These are phyloP conservation scores for Cherax quadricarinatus DNA, from an alignment of 1,140 invertebrate genomes.

Conservation along the genomic window DNA sequence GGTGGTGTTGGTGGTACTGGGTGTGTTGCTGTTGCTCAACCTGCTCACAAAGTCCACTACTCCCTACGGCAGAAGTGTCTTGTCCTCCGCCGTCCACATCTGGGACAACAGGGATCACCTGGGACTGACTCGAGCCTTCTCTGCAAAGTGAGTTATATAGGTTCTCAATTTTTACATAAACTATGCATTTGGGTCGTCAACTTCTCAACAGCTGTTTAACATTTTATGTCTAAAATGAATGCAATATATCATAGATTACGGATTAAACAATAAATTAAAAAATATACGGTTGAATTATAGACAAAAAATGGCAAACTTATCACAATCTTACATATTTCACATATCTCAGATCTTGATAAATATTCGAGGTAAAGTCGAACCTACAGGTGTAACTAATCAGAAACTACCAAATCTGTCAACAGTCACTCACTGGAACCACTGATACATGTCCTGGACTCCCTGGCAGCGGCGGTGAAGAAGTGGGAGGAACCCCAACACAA, in stretches of 20 bases:
- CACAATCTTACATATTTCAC: too few species aligned
- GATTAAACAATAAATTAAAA: neutral
- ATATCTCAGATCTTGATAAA: neutral
- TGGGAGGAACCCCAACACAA: slow-evolving; percentile 6
- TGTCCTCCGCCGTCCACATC: slow-evolving; percentile 34
- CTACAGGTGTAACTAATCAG: neutral
- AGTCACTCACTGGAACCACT: slow-evolving; percentile 33
- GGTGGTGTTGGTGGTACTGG: slow-evolving; percentile 30
- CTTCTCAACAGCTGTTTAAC: too few species aligned
- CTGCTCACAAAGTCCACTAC: slow-evolving; percentile 33
- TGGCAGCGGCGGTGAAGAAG: slow-evolving; percentile 12
- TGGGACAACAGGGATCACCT: slow-evolving; percentile 15
- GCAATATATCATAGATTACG: neutral
- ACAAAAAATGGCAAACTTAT: too few species aligned
- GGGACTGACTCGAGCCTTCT: neutral
- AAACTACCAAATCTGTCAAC: neutral
- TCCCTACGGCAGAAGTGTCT: slow-evolving; percentile 31
- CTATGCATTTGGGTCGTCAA: too few species aligned
- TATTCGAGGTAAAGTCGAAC: too few species aligned
- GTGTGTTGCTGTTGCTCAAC: slow-evolving; percentile 24
- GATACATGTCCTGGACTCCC: slow-evolving; percentile 26
- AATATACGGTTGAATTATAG: neutral
- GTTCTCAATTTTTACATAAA: neutral
- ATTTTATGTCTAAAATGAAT: neutral
- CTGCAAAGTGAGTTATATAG: slow-evolving; percentile 5